Conservation (phyloP, 1,140 invertebrate genomes). For the Acyrthosiphon pisum region DNA sequence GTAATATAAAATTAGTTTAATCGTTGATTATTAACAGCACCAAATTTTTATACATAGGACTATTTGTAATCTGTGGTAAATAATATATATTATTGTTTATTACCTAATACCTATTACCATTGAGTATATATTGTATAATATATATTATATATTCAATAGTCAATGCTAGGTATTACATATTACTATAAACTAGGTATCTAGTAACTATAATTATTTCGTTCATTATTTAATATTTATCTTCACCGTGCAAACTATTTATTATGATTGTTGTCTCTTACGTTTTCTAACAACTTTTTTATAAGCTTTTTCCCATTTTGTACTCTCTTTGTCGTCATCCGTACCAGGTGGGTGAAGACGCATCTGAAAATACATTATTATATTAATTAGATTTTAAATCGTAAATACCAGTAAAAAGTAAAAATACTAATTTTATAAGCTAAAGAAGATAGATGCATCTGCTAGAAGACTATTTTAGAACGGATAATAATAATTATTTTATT, state of each 20-base stretch:
- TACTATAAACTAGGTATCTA: background rate
- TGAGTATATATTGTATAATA: too few relatives aligned
- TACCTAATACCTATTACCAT: too few relatives aligned
- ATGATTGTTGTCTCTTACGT: constrained; percentile 53
- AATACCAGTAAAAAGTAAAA: background rate
- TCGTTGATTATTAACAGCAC: background rate
- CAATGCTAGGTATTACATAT: too few relatives aligned
- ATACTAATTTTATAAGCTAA: constrained; percentile 16
- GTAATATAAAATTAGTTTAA: background rate
- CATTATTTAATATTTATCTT: background rate
- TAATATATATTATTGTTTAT: too few relatives aligned
- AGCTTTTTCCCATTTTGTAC: constrained; percentile 59
- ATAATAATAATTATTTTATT: constrained; percentile 1
- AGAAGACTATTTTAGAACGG: background rate
- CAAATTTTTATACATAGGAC: background rate
- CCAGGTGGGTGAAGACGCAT: constrained; percentile 72
- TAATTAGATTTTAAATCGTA: background rate
- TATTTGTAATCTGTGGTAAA: background rate
- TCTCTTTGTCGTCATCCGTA: constrained; percentile 63
- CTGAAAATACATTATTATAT: constrained; percentile 63
- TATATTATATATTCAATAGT: too few relatives aligned
- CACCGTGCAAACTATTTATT: background rate
- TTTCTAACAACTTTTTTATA: constrained; percentile 60
- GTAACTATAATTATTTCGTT: background rate
- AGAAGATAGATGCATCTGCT: background rate